Evolutionary conservation across 1,140 invertebrate species (phyloP), one percentile per base, ranked within the genome.

Genomic region (Ctenoplectra terminalis): DNA sequence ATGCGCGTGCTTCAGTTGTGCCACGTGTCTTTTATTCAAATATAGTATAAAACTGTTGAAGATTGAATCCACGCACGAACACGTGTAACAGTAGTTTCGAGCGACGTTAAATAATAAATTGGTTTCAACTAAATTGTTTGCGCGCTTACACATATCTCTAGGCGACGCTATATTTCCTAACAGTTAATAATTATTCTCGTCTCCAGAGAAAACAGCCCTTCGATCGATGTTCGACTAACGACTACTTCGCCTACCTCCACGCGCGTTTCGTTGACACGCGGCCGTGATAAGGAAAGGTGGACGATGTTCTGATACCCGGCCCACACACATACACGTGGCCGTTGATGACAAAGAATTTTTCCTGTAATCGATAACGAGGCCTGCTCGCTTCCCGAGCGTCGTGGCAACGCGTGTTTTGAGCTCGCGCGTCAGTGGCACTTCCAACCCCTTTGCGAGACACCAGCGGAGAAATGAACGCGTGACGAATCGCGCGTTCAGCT

Each of bases 131-230:
- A n/a, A n/a, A n/a, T n/a, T n/a, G n/a, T n/a, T n/a, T n/a, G n/a
- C n/a, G n/a, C n/a, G n/a, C n/a, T n/a, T n/a, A n/a, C n/a, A n/a
- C n/a, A n/a, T n/a, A n/a, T n/a, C n/a, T n/a, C n/a, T n/a, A n/a
- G n/a, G n/a, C n/a, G n/a, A n/a, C n/a, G n/a, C n/a, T n/a, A n/a
- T n/a, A n/a, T n/a, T n/a, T n/a, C n/a, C n/a, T n/a, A n/a, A n/a
- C n/a, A n/a, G 40, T 85, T 86, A 85, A 86, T 86, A 82, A 82
- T 85, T 71, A 56, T 85, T 50, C 31, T 72, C 60, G n/a, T 48
- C 29, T 54, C 50, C 8, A 15, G 50, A 72, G 67, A 63, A 66
- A 31, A 52, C 58, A 26, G 11, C 31, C 13, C 34, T 31, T 2
- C 69, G 70, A 74, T 85, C 84, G 82, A 84, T 80, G 23, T 7